Conservation (phyloP, 2,113 vertebrate genomes). For the Synchiropus splendidus region DNA sequence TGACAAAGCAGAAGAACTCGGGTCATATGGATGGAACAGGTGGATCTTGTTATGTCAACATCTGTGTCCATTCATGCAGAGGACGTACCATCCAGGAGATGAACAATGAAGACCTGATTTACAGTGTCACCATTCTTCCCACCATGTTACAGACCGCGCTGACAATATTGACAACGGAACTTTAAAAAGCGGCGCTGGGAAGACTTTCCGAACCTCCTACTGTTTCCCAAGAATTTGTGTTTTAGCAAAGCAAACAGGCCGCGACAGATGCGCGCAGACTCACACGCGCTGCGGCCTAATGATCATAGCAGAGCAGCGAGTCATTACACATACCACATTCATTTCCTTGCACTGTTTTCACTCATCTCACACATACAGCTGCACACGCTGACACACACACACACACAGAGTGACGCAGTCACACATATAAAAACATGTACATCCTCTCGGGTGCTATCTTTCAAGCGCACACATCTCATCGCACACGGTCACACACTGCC, state of each 20-base stretch:
- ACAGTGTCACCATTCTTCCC: constrained; percentile 29
- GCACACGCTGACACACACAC: constrained; percentile 14
- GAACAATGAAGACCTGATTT: constrained; percentile 6
- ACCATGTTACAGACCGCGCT: constrained; percentile 23
- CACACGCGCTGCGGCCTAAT: constrained; percentile 20
- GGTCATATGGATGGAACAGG: too few species aligned
- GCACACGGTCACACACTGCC: constrained; percentile 12
- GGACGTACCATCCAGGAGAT: too few species aligned
- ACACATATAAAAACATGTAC: constrained; percentile 21
- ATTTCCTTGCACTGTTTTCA: constrained; percentile 38
- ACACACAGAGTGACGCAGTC: constrained; percentile 9
- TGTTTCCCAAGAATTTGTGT: constrained; percentile 50
- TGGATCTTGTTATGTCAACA: too few species aligned
- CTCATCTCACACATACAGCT: constrained; percentile 35
- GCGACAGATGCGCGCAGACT: constrained; percentile 1
- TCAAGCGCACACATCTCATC: constrained; percentile 22
- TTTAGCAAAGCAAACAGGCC: constrained; percentile 33
- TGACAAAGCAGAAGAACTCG: too few species aligned
- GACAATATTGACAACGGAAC: constrained; percentile 36
- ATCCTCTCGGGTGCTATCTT: constrained; percentile 6
- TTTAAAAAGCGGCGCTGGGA: constrained; percentile 29
- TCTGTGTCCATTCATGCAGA: too few species aligned
- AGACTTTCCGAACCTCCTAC: constrained; percentile 43
- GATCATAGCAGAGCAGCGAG: constrained; percentile 38
- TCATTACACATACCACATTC: constrained; percentile 39